Base-by-base conservation (phyloP, 2,113 vertebrate genomes). In the Chascanopsetta lugubris region DNA sequence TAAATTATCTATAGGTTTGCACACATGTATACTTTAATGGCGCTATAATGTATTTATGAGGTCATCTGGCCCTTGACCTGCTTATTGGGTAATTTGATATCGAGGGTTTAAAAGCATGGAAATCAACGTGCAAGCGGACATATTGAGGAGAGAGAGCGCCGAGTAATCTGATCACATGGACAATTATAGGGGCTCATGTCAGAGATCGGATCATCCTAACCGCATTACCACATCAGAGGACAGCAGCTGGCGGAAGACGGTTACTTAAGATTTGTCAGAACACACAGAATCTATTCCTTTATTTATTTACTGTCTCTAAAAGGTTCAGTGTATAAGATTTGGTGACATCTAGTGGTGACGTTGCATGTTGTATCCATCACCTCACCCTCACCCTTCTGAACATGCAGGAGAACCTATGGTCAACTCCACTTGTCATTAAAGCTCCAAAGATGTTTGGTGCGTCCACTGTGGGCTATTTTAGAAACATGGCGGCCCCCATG, bases 31-130 rank as follows among this genome's bases (percentile, higher is more conserved):
- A 66, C 50, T 46, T 46, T 65, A 11, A 70, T 73, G 30, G 47
- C 12, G 48, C 40, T 26, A 7, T 78, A 73, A 85, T 58, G 22
- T 8, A 24, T 24, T 80, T 59, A 68, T 58, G 59, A 63, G 45
- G 38, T 72, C 61, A 74, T 45, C 17, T 1, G 0, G 15, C 25
- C 58, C n/a, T 11, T 15, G 20, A 48, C 5, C 29, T 46, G 9
- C 3, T 24, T 50, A 30, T 13, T 6, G 18, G 17, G 53, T 13
- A 46, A 82, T 61, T 26, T 61, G 60, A 83, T 72, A 69, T 61
- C 12, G 7, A 9, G 5, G 27, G 11, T 24, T 69, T 50, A 60
- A 66, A 8, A 64, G 38, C 59, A 22, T 29, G 17, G 62, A 67
- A 48, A 58, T 61, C 60, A 55, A 70, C 59, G 54, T 21, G 24